Evolutionary conservation across 1,140 invertebrate genomes (phyloP), one percentile per base, ranked within the genome.

Genomic region (Pissodes strobi): DNA sequence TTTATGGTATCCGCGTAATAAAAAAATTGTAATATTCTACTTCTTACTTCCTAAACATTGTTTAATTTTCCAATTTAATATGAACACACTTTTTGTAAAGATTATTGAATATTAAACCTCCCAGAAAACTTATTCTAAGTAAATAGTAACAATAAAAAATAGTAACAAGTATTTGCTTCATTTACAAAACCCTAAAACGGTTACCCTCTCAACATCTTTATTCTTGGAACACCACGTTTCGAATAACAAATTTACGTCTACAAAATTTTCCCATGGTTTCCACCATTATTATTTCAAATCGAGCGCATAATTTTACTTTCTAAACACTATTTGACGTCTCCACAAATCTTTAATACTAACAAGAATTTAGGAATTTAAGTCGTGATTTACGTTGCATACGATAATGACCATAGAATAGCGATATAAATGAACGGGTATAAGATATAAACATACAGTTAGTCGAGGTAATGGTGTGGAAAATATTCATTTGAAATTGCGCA

Each of bases 291-390:
- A 48, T 23, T 12, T 48, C 45, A 17, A 48, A 23, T n/a, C 45
- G 18, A 48, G 45, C 21, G 19, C 19, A 48, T 55, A 41, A 21
- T 37, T 55, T 55, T 39, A 30, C 34, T 55, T 39, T 55, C 52
- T 21, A 39, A 55, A 55, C 52, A 55, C 52, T 12, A 22, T 55
- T 41, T 55, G 52, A 55, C 52, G 21, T 39, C 17, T 17, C 52
- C 52, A 55, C 52, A 55, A 55, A 55, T 55, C 52, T 55, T 41
- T 55, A 39, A 55, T 55, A 55, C 52, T 55, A 55, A 55, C 30
- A 55, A 39, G 52, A 55, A 19, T 48, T 48, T 48, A 19, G 45
- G 45, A 48, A 48, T 55, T 55, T 39, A 55, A 55, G 52, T 55
- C 30, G 52, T 55, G 52, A 55, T 55, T 55, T 55, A 55, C 52